A percentile compares a stretch with the other conserved stretches of the same genome.
Evolutionary conservation across 2,797 vertebrate species (phyloP).

Genomic region (Anableps anableps): DNA sequence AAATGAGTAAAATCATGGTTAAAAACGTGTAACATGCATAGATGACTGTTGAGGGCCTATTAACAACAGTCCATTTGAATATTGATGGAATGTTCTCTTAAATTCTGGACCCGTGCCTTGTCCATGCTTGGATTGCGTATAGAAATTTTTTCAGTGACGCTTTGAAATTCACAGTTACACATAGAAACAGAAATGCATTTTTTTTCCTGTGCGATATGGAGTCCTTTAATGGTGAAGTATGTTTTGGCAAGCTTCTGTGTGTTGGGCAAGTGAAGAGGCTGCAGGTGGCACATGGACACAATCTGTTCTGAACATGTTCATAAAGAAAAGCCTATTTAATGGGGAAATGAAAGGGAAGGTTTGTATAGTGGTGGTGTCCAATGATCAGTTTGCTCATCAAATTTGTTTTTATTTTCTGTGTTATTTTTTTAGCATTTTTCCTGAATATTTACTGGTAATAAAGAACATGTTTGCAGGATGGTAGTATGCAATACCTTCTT

Average conservation of each 20-base stretch:
- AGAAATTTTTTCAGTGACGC: slow-evolving; percentile 10
- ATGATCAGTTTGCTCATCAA: slow-evolving; percentile 9
- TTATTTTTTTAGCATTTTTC: slow-evolving; percentile 12
- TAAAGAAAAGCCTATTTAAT: slow-evolving; percentile 39
- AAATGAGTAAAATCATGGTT: background rate
- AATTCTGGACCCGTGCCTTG: background rate
- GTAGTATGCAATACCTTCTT: slow-evolving; percentile 29
- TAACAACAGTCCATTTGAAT: slow-evolving; percentile 1
- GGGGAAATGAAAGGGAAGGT: slow-evolving; percentile 16
- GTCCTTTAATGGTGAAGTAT: slow-evolving; percentile 7
- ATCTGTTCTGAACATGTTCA: slow-evolving; percentile 35
- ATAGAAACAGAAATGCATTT: slow-evolving; percentile 9
- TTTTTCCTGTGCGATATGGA: background rate
- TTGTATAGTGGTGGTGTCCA: background rate
- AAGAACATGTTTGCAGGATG: slow-evolving; percentile 16
- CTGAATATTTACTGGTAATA: slow-evolving; percentile 28
- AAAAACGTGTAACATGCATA: too few relatives aligned
- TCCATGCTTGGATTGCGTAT: background rate
- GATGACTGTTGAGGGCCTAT: background rate
- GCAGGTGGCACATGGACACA: slow-evolving; percentile 52
- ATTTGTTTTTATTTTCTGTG: slow-evolving; percentile 34
- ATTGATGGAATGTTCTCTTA: background rate
- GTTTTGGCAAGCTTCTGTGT: slow-evolving; percentile 48
- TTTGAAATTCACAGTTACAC: slow-evolving; percentile 14
- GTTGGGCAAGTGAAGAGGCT: slow-evolving; percentile 47